These are phyloP conservation scores for Erithacus rubecula DNA, from an alignment of 2,797 vertebrate genomes.

Conservation along the genomic window DNA sequence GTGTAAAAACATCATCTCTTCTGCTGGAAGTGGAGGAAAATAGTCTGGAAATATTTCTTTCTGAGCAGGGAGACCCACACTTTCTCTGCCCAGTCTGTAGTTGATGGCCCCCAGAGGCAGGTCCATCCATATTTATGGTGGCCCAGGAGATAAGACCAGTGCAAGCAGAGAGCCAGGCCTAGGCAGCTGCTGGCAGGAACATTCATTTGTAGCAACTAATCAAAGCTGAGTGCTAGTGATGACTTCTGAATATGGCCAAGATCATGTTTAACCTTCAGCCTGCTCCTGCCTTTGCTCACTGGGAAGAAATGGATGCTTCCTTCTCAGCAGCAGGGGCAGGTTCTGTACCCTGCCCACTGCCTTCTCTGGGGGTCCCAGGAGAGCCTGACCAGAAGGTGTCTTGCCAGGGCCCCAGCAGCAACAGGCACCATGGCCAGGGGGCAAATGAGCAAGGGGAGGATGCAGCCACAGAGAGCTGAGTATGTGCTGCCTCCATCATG, in stretches of 20 bases:
- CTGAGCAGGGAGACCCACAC: neutral
- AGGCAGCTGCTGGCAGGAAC: neutral
- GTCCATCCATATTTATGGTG: accelerated
- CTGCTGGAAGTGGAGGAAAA: neutral
- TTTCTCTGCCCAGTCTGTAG: neutral
- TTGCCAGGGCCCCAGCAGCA: accelerated
- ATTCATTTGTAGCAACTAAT: neutral
- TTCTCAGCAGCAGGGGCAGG: neutral
- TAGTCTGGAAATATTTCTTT: neutral
- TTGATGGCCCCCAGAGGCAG: neutral
- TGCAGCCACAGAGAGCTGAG: neutral
- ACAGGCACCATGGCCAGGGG: neutral
- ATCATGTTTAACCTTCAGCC: neutral
- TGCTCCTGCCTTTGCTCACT: neutral
- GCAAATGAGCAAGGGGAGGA: neutral
- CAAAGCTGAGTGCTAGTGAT: neutral
- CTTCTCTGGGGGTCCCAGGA: neutral
- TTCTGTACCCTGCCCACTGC: neutral
- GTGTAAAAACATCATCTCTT: neutral
- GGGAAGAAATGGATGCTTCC: neutral
- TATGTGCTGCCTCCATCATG: neutral
- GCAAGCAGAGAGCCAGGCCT: accelerated
- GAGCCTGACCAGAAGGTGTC: neutral
- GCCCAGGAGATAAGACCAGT: neutral
- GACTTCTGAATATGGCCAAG: neutral